These are phyloP conservation scores for Austrolebias charrua DNA, from an alignment of 2,797 vertebrate genomes.

Conservation along the genomic window DNA sequence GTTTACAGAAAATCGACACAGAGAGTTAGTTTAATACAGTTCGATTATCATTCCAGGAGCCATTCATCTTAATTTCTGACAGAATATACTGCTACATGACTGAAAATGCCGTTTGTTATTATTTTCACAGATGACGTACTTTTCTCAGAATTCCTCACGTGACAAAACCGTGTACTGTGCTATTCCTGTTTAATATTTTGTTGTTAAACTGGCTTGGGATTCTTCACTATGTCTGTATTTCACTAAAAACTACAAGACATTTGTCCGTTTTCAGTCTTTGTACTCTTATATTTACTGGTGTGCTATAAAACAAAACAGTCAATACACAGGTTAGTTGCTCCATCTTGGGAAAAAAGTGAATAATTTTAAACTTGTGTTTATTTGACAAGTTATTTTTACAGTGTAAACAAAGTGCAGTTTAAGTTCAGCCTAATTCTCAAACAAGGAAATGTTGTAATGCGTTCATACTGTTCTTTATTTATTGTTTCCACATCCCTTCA, in stretches of 20 bases:
- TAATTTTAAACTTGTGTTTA: no score
- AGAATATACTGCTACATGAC: slow-evolving; percentile 23
- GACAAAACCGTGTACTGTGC: slow-evolving; percentile 33
- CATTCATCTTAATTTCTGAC: slow-evolving; percentile 34
- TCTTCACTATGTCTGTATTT: slow-evolving; percentile 11
- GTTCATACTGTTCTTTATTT: not conserved
- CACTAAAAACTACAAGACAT: slow-evolving; percentile 20
- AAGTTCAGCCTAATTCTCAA: slow-evolving; percentile 2
- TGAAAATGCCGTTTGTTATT: slow-evolving; percentile 33
- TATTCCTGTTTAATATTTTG: slow-evolving; percentile 60
- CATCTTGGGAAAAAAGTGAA: no score
- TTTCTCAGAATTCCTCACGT: slow-evolving; percentile 23
- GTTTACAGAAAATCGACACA: slow-evolving; percentile 57
- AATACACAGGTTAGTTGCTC: not conserved
- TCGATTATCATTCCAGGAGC: slow-evolving; percentile 31
- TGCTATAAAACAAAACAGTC: not conserved
- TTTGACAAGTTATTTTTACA: no score
- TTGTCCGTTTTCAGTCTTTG: slow-evolving; percentile 23
- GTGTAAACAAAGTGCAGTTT: no score
- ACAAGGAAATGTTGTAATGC: not conserved
- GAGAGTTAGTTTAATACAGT: slow-evolving; percentile 13
- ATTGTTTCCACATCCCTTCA: not conserved
- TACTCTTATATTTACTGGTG: slow-evolving; percentile 23
- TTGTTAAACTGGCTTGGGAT: slow-evolving; percentile 28
- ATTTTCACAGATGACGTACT: slow-evolving; percentile 25